Percentiles rank a stretch among this genome's conserved stretches.
phyloP scores from a whole-genome alignment of 2,113 vertebrate species.

The Anolis sagrei region DNA sequence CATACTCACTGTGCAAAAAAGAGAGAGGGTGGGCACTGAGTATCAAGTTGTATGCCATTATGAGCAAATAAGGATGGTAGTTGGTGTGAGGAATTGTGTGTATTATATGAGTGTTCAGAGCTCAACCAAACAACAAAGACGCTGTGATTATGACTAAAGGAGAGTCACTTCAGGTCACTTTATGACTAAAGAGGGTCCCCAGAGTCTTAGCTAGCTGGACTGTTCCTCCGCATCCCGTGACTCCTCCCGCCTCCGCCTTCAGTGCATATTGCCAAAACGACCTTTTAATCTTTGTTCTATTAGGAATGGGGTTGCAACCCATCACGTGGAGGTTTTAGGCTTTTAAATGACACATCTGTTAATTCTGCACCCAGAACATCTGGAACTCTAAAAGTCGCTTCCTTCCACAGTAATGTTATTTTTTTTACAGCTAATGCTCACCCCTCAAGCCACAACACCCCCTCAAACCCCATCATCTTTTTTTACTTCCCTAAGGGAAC shows the following conservation, averaged over 20 bases:
- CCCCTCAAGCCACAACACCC: not conserved
- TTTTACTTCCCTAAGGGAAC: no score
- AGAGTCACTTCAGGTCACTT: not conserved
- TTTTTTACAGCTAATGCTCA: not conserved
- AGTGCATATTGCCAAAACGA: not conserved
- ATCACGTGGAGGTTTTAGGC: not conserved
- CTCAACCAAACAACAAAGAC: not conserved
- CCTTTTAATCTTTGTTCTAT: constrained; percentile 3
- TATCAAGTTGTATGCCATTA: not conserved
- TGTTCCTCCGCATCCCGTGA: not conserved
- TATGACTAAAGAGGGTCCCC: not conserved
- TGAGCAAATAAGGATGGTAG: not conserved
- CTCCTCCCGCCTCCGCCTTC: not conserved
- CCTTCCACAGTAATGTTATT: not conserved
- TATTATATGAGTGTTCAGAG: no score
- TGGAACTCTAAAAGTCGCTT: not conserved
- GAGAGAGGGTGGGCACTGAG: not conserved
- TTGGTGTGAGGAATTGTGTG: not conserved
- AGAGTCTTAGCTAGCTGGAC: not conserved
- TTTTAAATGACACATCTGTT: constrained; percentile 22
- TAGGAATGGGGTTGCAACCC: not conserved
- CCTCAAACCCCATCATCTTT: not conserved
- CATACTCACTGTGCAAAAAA: not conserved
- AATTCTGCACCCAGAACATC: not conserved
- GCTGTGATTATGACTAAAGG: not conserved